phyloP scores from a whole-genome alignment of 2,113 vertebrate species.

The Rallus limicola region DNA sequence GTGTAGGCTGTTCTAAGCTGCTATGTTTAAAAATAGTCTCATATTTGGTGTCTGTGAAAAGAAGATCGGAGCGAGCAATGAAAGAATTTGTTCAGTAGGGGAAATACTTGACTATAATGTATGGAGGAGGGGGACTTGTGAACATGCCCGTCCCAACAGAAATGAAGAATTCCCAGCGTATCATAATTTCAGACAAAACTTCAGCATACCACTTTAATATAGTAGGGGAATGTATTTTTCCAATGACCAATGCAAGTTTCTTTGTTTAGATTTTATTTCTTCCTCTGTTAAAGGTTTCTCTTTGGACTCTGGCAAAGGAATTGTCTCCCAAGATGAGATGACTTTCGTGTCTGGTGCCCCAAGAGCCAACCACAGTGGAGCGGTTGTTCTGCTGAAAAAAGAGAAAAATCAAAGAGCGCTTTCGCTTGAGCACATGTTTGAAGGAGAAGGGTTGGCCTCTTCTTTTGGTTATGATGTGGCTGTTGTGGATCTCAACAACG shows the following conservation, averaged over 20 bases:
- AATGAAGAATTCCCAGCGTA: not conserved
- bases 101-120: not conserved
- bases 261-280: not conserved
- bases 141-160: not conserved
- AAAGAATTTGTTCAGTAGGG: not conserved
- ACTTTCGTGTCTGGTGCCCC: slow-evolving; percentile 96
- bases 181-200: not conserved
- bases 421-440: slow-evolving; percentile 82
- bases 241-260: not conserved
- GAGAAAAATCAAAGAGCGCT: slow-evolving; percentile 78
- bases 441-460: slow-evolving; percentile 91
- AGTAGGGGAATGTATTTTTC: not conserved
- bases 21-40: not conserved
- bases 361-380: slow-evolving; percentile 93
- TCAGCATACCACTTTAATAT: slow-evolving; percentile 55
- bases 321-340: slow-evolving; percentile 80
- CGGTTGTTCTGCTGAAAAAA: slow-evolving; percentile 88
- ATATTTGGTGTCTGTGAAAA: not conserved
- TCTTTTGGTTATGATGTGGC: slow-evolving; percentile 96
- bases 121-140: not conserved
- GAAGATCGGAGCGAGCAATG: not conserved
- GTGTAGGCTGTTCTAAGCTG: not conserved
- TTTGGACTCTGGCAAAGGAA: slow-evolving; percentile 89
- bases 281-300: slow-evolving; percentile 87
- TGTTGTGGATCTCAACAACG: slow-evolving; percentile 92